Conservation (phyloP, 1,140 invertebrate genomes). For the Anthonomus grandis region DNA sequence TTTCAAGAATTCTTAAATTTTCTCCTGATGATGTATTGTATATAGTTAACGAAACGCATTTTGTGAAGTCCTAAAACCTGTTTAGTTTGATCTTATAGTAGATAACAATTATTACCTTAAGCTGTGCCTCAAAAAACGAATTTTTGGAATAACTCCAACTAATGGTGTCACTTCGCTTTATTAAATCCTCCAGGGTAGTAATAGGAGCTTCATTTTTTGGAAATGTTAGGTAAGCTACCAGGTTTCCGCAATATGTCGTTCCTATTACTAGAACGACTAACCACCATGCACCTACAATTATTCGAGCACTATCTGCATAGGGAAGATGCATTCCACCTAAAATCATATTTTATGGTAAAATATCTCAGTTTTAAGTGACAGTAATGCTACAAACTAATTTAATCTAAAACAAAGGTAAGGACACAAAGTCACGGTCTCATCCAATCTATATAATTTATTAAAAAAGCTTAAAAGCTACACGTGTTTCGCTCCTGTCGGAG, state of each 20-base stretch:
- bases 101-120: too few relatives aligned
- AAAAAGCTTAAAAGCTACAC: too few relatives aligned
- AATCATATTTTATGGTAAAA: background rate
- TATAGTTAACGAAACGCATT: too few relatives aligned
- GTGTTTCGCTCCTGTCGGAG: too few relatives aligned
- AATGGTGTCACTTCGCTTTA: constrained; percentile 58
- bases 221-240: constrained; percentile 91
- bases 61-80: too few relatives aligned
- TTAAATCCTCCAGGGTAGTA: constrained; percentile 67
- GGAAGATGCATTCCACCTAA: constrained; percentile 83
- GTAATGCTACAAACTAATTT: too few relatives aligned
- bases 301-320: constrained; percentile 78
- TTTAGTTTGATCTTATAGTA: too few relatives aligned
- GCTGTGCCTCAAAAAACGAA: constrained; percentile 69
- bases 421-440: too few relatives aligned
- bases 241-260: constrained; percentile 88
- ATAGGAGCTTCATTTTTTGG: constrained; percentile 79
- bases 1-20: too few relatives aligned
- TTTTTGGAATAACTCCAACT: constrained; percentile 74
- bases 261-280: constrained; percentile 84
- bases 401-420: too few relatives aligned
- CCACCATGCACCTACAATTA: constrained; percentile 91
- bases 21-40: too few relatives aligned
- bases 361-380: background rate
- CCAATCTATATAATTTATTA: too few relatives aligned